Evolutionary conservation across 2,888 invertebrate species (phyloP), one percentile per base, ranked within the genome.

Genomic region (Scaptomyza caliginosa): DNA sequence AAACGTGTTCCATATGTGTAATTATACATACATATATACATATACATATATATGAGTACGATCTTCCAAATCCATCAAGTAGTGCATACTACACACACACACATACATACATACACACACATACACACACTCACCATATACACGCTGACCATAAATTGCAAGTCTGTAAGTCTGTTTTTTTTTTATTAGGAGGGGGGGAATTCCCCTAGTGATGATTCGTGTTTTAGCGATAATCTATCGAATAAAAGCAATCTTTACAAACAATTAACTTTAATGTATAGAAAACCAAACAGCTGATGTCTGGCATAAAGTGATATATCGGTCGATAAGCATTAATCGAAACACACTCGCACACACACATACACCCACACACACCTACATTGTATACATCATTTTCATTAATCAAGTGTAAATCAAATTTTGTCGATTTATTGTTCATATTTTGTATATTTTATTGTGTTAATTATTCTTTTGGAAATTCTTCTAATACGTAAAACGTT

Each of bases 41-140:
- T n/a, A 30, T 51, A 11, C 8, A 30, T 51, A 23, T 59, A 46
- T 55, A 36, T 57, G 8, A 40, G 13, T 49, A 19, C 23, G 30
- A 19, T 67, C 52, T 32, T 50, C 36, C 39, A 16, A 32, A 40
- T 38, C 32, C 45, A 54, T 58, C 23, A 54, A 59, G 58, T 52
- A 64, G 36, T 58, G 34, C 39, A 58, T 58, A 32, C 11, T 58
- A 30, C 39, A 58, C 54, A 32, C 11, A 40, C 24, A 26, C 8
- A 40, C 28, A 40, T 34, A 46, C 6, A 34, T 3, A 38, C 38
- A 50, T 4, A 30, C 38, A 48, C 8, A 59, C 21, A 21, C 16
- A 36, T 24, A 65, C 23, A 6, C 16, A 30, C 38, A 34, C n/a
- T 2, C 8, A 26, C 26, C 8, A 28, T 11, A 28, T 11, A 28